Conservation (phyloP, 2,113 vertebrate genomes). For the Nyctereutes procyonoides region DNA sequence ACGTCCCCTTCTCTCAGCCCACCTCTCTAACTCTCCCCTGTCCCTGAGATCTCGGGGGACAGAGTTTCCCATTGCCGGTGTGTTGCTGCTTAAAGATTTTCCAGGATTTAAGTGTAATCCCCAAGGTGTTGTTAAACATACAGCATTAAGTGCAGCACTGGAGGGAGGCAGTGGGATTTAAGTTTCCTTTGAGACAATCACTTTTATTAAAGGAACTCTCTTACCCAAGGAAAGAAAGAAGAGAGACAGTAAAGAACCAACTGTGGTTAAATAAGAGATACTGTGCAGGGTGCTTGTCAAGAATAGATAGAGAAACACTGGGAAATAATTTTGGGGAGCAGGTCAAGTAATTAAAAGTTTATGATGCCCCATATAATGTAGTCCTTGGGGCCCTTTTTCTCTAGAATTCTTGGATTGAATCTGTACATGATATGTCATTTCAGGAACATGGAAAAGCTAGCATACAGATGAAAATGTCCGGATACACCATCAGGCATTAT, state of each 20-base stretch:
- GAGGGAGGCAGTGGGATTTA: slow-evolving; percentile 72
- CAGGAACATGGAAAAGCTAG: not conserved
- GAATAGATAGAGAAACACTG: slow-evolving; percentile 17
- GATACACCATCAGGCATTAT: not conserved
- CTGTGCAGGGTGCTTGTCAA: not conserved
- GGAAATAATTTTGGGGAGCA: slow-evolving; percentile 16
- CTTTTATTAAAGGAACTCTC: slow-evolving; percentile 71
- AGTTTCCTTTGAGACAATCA: slow-evolving; percentile 73
- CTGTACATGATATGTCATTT: not conserved
- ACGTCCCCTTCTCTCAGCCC: not conserved
- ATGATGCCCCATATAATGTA: not conserved
- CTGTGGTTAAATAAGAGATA: slow-evolving; percentile 58
- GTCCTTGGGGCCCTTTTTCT: not conserved
- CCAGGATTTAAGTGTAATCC: slow-evolving; percentile 76
- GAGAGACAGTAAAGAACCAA: slow-evolving; percentile 44
- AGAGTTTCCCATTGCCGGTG: slow-evolving; percentile 60
- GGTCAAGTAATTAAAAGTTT: slow-evolving; percentile 46
- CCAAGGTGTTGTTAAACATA: slow-evolving; percentile 78
- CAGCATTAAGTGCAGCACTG: slow-evolving; percentile 58
- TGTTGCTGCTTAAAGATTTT: slow-evolving; percentile 72
- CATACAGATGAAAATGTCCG: not conserved
- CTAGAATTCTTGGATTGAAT: not conserved
- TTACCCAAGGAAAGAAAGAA: slow-evolving; percentile 47
- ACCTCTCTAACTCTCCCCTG: not conserved
- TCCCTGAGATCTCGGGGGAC: slow-evolving; percentile 17